These are phyloP conservation scores for Dermolepida albohirtum DNA, from an alignment of 2,888 invertebrate genomes.

Conservation along the genomic window DNA sequence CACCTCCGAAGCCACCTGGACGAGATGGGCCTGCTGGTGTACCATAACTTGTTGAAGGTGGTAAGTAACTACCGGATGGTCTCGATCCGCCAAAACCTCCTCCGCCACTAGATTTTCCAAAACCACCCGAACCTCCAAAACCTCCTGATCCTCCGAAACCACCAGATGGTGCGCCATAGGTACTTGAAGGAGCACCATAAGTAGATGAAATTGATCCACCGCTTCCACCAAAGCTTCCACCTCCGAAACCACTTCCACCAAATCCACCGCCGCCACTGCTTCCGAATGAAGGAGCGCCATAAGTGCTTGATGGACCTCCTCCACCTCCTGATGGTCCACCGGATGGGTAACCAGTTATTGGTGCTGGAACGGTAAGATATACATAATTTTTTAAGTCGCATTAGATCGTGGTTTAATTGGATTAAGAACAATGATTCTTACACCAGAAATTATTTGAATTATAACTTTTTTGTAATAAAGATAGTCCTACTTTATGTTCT, in stretches of 20 bases:
- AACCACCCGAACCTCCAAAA: conserved; percentile 43
- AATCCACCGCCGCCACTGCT: conserved; percentile 54
- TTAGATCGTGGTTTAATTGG: no score
- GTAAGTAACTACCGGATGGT: conserved; percentile 69
- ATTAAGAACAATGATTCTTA: conserved; percentile 2
- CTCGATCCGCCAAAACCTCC: conserved; percentile 42
- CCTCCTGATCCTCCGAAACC: conserved; percentile 59
- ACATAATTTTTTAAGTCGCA: no score
- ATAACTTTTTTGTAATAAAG: no score
- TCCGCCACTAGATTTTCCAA: conserved; percentile 61
- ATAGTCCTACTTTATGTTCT: no score
- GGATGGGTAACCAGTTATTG: conserved; percentile 39
- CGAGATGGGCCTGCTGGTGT: conserved; percentile 57
- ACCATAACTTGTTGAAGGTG: conserved; percentile 69
- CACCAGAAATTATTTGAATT: neutral
- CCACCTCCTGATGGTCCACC: conserved; percentile 46
- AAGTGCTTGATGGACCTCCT: conserved; percentile 56
- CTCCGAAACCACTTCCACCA: conserved; percentile 48
- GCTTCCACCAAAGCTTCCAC: conserved; percentile 54
- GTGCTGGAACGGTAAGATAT: conserved; percentile 26
- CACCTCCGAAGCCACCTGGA: conserved; percentile 48
- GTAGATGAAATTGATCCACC: conserved; percentile 57
- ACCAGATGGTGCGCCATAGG: conserved; percentile 63
- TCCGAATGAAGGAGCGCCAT: conserved; percentile 53
- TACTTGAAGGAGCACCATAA: conserved; percentile 62